Conservation (phyloP, 2,797 vertebrate genomes). For the Hyperoplus immaculatus region DNA sequence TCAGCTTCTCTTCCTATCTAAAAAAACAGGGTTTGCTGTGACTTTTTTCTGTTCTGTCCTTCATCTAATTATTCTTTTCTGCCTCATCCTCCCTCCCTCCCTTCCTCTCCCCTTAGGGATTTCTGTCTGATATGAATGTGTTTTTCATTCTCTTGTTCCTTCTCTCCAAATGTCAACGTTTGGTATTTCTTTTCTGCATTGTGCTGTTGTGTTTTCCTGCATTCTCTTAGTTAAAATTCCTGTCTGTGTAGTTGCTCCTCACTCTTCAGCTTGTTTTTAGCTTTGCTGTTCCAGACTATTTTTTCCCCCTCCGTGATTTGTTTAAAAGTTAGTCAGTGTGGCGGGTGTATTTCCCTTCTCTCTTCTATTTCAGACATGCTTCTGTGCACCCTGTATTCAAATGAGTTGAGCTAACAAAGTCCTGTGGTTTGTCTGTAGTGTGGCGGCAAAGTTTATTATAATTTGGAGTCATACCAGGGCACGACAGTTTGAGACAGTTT, state of each 20-base stretch:
- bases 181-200: slow-evolving; percentile 30
- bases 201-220: slow-evolving; percentile 21
- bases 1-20: slow-evolving; percentile 17
- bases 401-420: slow-evolving; percentile 15
- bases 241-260: slow-evolving; percentile 25
- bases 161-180: slow-evolving; percentile 48
- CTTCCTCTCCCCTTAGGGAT: slow-evolving; percentile 3
- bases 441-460: slow-evolving; percentile 6
- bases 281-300: slow-evolving; percentile 10
- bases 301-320: slow-evolving; percentile 12
- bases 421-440: neutral
- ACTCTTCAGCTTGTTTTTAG: slow-evolving; percentile 24
- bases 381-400: slow-evolving; percentile 8
- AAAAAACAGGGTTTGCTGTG: slow-evolving; percentile 2
- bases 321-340: slow-evolving; percentile 42
- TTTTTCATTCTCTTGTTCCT: slow-evolving; percentile 24
- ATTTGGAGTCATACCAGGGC: slow-evolving; percentile 4
- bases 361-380: slow-evolving; percentile 15
- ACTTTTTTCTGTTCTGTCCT: slow-evolving; percentile 23
- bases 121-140: slow-evolving; percentile 27
- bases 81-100: slow-evolving; percentile 14
- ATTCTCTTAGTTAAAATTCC: slow-evolving; percentile 58
- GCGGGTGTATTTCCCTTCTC: slow-evolving; percentile 15
- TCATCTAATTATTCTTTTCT: slow-evolving; percentile 11
- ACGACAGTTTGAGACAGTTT: slow-evolving; percentile 4